Conservation (phyloP, 1,140 invertebrate species). For the Ceratina japonica region DNA sequence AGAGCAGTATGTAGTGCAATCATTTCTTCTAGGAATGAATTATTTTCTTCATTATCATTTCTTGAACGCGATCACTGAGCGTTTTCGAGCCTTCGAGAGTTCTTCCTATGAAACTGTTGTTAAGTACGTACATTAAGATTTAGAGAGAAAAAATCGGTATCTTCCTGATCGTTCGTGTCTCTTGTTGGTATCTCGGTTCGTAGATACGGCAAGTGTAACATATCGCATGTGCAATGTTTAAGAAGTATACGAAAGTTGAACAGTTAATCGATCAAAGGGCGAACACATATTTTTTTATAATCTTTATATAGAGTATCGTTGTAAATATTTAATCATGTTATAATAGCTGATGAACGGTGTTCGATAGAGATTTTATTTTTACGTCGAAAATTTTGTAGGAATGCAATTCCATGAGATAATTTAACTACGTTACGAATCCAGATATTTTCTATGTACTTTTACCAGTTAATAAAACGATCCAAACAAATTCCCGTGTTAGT, state of each 20-base stretch:
- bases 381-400: neutral
- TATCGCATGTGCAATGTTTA: neutral
- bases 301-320: neutral
- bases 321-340: conserved; percentile 5
- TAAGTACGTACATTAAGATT: no score
- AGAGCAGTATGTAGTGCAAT: conserved; percentile 82
- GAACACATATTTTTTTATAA: conserved; percentile 8
- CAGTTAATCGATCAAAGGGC: neutral
- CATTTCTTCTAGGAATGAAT: neutral
- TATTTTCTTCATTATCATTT: neutral
- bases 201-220: neutral
- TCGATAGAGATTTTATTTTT: neutral
- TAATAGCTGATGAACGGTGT: neutral
- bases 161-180: neutral
- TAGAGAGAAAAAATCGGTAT: no score
- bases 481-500: no score
- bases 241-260: neutral
- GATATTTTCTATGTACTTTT: conserved; percentile 29
- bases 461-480: conserved; percentile 6
- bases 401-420: conserved; percentile 1
- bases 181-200: neutral
- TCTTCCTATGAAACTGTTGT: neutral
- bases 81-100: neutral
- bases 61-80: neutral
- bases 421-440: neutral